Evolutionary conservation across 64 coral and sea anemone genomes (phyloP).

Genomic region (Dendrophyllia cribrosa): DNA sequence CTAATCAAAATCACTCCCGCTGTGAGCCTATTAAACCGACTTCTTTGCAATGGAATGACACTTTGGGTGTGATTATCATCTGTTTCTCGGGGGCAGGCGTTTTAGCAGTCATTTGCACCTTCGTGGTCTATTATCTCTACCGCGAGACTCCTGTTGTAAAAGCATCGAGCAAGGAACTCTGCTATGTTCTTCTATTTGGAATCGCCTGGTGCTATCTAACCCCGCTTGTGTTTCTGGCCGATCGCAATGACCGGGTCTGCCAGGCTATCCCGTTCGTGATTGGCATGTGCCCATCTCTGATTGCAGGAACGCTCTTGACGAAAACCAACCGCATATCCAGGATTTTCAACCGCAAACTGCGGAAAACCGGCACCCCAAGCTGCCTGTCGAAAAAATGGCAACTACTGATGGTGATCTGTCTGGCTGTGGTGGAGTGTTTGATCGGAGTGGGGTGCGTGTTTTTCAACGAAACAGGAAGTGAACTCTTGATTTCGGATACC

Average conservation of each 20-base stretch:
- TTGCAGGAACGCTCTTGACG: conserved; percentile 84
- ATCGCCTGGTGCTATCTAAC: conserved; percentile 82
- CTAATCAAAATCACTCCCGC: conserved; percentile 60
- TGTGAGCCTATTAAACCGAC: conserved; percentile 75
- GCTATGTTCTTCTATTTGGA: conserved; percentile 77
- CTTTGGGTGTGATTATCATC: conserved; percentile 47
- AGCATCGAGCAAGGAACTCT: conserved; percentile 83
- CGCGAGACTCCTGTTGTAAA: conserved; percentile 80
- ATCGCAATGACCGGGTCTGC: conserved; percentile 72
- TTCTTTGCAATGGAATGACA: conserved; percentile 63
- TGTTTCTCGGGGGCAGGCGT: conserved; percentile 66
- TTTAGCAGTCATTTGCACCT: conserved; percentile 48
- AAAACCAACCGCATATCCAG: conserved; percentile 89
- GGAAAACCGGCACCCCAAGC: conserved; percentile 70
- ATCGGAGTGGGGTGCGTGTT: conserved; percentile 51
- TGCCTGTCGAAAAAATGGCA: conserved; percentile 88
- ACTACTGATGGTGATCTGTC: conserved; percentile 68
- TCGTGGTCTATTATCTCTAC: conserved; percentile 63
- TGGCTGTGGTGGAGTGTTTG: conserved; percentile 69
- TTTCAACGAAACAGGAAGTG: conserved; percentile 64
- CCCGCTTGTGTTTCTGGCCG: conserved; percentile 65
- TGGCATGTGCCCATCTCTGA: conserved; percentile 75
- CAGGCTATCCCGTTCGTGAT: conserved; percentile 64
- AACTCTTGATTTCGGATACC: conserved; percentile 36
- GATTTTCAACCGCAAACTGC: conserved; percentile 87